Percentiles rank a stretch among this genome's conserved stretches.
Evolutionary conservation across 2,113 vertebrate genomes (phyloP).

Genomic region (Alexandromys fortis): DNA sequence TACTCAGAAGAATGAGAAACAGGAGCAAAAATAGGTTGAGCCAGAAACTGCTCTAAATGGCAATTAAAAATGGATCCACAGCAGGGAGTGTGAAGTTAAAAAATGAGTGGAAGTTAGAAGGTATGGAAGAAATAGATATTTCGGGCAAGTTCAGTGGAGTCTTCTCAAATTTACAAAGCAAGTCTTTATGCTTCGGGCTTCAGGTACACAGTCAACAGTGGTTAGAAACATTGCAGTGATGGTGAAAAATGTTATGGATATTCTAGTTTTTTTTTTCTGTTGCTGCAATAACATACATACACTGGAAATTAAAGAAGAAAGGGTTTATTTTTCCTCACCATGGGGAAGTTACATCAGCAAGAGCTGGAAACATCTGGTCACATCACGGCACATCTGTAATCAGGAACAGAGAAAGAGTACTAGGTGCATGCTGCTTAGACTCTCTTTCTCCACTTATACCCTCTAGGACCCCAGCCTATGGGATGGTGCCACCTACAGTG

Average conservation of each 20-base stretch:
- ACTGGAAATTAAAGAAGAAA: background rate
- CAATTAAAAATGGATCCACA: background rate
- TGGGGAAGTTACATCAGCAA: background rate
- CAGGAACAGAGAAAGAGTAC: background rate
- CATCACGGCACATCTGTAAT: background rate
- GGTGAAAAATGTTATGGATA: background rate
- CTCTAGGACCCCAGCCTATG: background rate
- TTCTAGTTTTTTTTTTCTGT: background rate
- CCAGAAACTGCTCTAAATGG: background rate
- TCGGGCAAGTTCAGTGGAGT: background rate
- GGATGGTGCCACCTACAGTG: background rate
- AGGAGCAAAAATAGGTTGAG: background rate
- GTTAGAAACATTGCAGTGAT: fast-evolving
- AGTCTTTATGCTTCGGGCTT: background rate
- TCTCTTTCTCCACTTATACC: background rate
- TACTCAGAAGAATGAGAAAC: background rate
- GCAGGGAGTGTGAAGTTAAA: background rate
- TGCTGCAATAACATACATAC: background rate
- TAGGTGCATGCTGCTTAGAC: background rate
- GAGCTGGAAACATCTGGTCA: background rate
- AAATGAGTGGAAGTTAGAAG: background rate
- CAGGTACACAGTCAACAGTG: background rate
- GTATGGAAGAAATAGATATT: background rate
- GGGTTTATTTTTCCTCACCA: background rate
- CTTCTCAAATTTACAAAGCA: background rate